phyloP scores from a whole-genome alignment of 2,113 vertebrate genomes.

The Pollachius pollachius region DNA sequence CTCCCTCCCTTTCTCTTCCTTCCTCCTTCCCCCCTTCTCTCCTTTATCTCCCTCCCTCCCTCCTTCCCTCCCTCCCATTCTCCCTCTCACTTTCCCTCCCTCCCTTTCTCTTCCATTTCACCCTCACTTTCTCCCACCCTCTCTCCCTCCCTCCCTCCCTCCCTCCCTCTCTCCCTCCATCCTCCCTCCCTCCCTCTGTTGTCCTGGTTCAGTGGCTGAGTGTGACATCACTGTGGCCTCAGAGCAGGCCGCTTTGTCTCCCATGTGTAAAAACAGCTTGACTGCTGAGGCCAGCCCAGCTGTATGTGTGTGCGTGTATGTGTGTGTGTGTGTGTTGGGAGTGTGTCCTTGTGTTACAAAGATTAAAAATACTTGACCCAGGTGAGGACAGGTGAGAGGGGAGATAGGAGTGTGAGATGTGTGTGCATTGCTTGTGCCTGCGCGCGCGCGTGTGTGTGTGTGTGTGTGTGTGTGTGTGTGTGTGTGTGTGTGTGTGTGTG shows the following conservation, averaged over 20 bases:
- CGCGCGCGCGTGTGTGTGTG: background rate
- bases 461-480: conserved; percentile 1
- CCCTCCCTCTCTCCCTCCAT: too few relatives aligned
- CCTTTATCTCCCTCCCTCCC: too few relatives aligned
- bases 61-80: too few relatives aligned
- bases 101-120: too few relatives aligned
- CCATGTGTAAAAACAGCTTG: conserved; percentile 30
- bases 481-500: conserved; percentile 11
- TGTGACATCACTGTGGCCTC: conserved; percentile 23
- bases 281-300: conserved; percentile 24
- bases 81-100: background rate
- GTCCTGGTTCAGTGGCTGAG: conserved; percentile 37
- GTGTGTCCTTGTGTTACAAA: conserved; percentile 33
- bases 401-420: conserved; percentile 23
- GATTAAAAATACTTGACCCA: conserved; percentile 64
- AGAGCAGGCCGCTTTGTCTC: conserved; percentile 20
- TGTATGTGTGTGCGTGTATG: conserved; percentile 11
- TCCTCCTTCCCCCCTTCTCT: too few relatives aligned
- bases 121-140: too few relatives aligned
- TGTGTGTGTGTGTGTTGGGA: conserved; percentile 7
- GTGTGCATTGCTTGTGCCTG: too few relatives aligned
- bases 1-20: too few relatives aligned
- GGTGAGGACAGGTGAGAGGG: conserved; percentile 25
- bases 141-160: too few relatives aligned
- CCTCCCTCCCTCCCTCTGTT: conserved; percentile 11